Percentiles rank a stretch among this genome's conserved stretches.
phyloP scores from a whole-genome alignment of 2,888 invertebrate genomes.

The Caenorhabditis imperialis region DNA sequence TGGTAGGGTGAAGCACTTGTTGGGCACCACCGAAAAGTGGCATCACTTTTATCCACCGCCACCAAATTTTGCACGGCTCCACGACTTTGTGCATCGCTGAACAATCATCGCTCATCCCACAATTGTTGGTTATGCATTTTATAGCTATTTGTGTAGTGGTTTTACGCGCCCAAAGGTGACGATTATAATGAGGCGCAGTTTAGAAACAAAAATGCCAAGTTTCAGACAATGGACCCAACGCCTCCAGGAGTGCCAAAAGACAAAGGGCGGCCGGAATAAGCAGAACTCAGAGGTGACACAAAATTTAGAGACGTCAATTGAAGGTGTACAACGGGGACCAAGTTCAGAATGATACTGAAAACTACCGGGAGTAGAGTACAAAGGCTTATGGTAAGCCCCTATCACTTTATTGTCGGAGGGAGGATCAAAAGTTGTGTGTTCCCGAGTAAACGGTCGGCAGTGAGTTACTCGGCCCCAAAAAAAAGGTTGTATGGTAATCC shows the following conservation, averaged over 20 bases:
- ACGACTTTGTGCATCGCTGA: slow-evolving; percentile 49
- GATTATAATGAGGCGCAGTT: slow-evolving; percentile 28
- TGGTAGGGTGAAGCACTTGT: background rate
- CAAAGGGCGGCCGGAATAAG: too few species aligned
- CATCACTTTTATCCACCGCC: slow-evolving; percentile 46
- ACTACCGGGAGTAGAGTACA: slow-evolving; percentile 9
- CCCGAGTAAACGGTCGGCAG: slow-evolving; percentile 13
- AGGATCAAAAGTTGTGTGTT: slow-evolving; percentile 2
- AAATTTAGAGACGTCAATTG: slow-evolving; percentile 44
- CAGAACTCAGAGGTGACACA: slow-evolving; percentile 49
- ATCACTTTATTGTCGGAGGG: too few species aligned
- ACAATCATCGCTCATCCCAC: slow-evolving; percentile 53
- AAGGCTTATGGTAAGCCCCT: slow-evolving; percentile 27
- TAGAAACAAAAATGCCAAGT: slow-evolving; percentile 21
- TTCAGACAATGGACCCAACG: slow-evolving; percentile 34
- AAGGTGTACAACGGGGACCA: too few species aligned
- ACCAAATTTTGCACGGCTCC: slow-evolving; percentile 44
- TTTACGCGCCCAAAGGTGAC: slow-evolving; percentile 1
- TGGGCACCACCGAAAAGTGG: slow-evolving; percentile 7
- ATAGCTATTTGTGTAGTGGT: background rate
- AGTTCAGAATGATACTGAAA: too few species aligned
- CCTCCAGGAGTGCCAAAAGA: background rate
- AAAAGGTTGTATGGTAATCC: slow-evolving; percentile 53
- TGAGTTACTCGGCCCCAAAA: slow-evolving; percentile 21
- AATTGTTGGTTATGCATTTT: slow-evolving; percentile 47